Evolutionary conservation across 2,888 invertebrate species (phyloP).

Genomic region (Tuta absoluta): DNA sequence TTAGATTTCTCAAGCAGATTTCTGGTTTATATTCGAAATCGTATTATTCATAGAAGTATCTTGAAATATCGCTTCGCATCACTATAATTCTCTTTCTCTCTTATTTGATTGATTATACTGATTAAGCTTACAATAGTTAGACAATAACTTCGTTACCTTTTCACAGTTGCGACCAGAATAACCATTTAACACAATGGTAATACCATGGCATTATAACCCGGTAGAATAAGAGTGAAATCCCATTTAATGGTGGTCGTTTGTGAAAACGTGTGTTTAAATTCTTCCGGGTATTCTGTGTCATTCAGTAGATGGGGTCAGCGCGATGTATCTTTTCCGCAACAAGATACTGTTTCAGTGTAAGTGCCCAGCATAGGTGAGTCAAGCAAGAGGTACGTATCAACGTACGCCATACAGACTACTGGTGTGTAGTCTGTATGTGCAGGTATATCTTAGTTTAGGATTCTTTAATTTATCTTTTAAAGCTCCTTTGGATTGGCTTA

Average conservation of each 20-base stretch:
- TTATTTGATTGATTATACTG: not conserved
- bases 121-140: not conserved
- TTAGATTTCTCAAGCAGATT: not conserved
- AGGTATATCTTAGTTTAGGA: no score
- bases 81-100: not conserved
- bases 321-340: not conserved
- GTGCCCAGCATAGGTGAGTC: no score
- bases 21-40: not conserved
- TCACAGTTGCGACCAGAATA: slow-evolving; percentile 13
- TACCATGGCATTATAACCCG: slow-evolving; percentile 26
- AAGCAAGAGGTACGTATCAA: no score
- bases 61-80: not conserved
- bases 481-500: no score
- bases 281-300: slow-evolving; percentile 7
- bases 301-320: not conserved
- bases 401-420: no score
- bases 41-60: no score
- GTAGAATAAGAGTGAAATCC: slow-evolving; percentile 25
- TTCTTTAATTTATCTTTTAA: no score
- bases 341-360: no score
- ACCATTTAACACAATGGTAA: slow-evolving; percentile 26
- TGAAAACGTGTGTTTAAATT: not conserved
- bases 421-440: no score
- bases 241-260: slow-evolving; percentile 13
- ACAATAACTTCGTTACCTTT: slow-evolving; percentile 23